Base-by-base conservation (phyloP, 2,797 vertebrate genomes). In the Calcarius lapponicus region DNA sequence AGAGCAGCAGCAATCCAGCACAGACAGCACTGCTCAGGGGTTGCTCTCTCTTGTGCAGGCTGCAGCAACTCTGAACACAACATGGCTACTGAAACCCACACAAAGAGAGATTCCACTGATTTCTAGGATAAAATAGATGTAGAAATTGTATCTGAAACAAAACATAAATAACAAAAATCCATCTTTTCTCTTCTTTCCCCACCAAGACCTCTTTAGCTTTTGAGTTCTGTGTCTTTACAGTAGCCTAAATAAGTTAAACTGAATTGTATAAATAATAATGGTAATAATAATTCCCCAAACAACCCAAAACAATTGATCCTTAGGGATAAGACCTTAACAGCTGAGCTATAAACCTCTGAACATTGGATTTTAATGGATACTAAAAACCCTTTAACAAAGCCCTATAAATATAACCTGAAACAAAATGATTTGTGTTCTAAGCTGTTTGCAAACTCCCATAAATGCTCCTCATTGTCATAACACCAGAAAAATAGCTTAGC, bases 311-410 rank as follows among this genome's bases (percentile, higher is more conserved):
- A 92, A 95, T 80, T 78, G 86, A 95, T 95, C 96, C 90, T 79
- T 22, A 67, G 65, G 90, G 84, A 88, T 50, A 56, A 80, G 45
- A 85, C 80, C 56, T 88, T 93, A 95, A 70, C 86, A 84, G 64
- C 34, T 90, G 80, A 86, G 79, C 62, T 71, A 90, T 91, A 95
- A 95, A 92, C 67, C 69, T 89, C 80, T 85, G 74, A 90, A 88
- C 60, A 81, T 1, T 64, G 82, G 71, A 83, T 84, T 93, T 96
- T 95, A 96, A 96, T 95, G 88, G 95, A 95, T 45, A 93, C 82
- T 91, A 89, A 97, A 97, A 88, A 79, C n/a, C 78, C 88, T 92
- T 95, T 96, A 96, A 96, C 83, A 65, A 88, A 94, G 91, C 67
- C 69, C 93, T 78, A 92, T 78, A 97, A 97, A 94, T 88, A 95